These are phyloP conservation scores for Platyscapa corneri DNA, from an alignment of 1,140 invertebrate species.

Conservation along the genomic window DNA sequence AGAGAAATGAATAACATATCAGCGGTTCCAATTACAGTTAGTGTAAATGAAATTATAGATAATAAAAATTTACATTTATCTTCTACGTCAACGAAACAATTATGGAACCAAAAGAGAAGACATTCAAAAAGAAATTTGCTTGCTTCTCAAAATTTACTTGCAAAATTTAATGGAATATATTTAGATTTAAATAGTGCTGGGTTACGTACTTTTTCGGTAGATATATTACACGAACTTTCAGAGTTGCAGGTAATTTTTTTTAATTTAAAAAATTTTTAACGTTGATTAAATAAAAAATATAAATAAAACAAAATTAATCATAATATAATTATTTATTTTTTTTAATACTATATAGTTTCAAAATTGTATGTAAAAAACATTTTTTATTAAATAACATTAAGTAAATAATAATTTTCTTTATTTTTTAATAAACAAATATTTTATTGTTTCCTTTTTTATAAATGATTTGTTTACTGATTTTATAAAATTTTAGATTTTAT, in stretches of 20 bases:
- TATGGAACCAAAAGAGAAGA: neutral
- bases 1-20: conserved; percentile 4
- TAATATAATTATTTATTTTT: no score
- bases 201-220: conserved; percentile 53
- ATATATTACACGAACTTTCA: conserved; percentile 55
- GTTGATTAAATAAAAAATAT: no score
- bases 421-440: neutral
- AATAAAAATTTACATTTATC: neutral
- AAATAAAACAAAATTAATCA: no score
- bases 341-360: neutral
- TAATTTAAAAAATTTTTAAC: neutral
- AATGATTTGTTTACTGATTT: neutral
- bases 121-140: neutral
- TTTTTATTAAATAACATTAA: neutral
- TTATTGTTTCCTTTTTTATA: neutral
- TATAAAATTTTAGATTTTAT: conserved; percentile 72
- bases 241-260: conserved; percentile 56
- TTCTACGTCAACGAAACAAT: neutral
- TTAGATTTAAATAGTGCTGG: conserved; percentile 55
- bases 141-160: neutral
- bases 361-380: neutral
- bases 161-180: conserved; percentile 35
- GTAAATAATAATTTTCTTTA: neutral
- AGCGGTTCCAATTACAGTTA: neutral
- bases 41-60: neutral